Evolutionary conservation across 2,797 vertebrate genomes (phyloP), one percentile per base, ranked within the genome.

Genomic region (Mormyrops attenuatus): DNA sequence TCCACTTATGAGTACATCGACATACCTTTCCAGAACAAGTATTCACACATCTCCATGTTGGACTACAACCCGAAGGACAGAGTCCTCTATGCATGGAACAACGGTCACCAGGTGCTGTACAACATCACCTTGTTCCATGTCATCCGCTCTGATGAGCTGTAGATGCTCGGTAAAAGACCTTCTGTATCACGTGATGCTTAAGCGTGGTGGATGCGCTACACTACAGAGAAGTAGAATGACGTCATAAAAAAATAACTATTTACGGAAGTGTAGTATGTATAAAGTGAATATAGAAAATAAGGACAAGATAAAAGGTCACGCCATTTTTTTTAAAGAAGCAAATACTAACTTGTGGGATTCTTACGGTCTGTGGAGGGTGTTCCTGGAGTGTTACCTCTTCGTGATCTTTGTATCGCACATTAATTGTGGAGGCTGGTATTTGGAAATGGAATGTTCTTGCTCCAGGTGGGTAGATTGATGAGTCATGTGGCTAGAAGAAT

Each of bases 1-100:
- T 99, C 98, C 50, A 98, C 97, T 89, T 99, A 99, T 0, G 98
- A 99, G 92, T 99, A 99, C 93, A 98, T 99, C n/a, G 98, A 99
- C 93, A 98, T 99, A 93, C 98, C 98, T 49, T 97, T 99, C 94
- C 97, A 97, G 90, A 99, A 99, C 93, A 98, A 97, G 92, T 99
- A 98, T 90, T 98, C 97, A 0, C 98, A 99, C 90, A 96, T 99
- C 93, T 99, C 98, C 91, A 99, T 99, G 98, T 94, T 99, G 92
- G 98, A 99, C 96, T 99, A 99, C 94, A 99, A 99, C 94, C 98
- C 98, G 60, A 96, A 96, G 93, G 98, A 99, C 95, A 94, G 98
- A 73, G 97, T 97, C 0, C 97, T 99, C 5, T 99, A 99, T 0
- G 97, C 98, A 85, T 99, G 98, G 98, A 99, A 99, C 94, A 99